Conservation (phyloP, 2,113 vertebrate species). For the Chaenocephalus aceratus region DNA sequence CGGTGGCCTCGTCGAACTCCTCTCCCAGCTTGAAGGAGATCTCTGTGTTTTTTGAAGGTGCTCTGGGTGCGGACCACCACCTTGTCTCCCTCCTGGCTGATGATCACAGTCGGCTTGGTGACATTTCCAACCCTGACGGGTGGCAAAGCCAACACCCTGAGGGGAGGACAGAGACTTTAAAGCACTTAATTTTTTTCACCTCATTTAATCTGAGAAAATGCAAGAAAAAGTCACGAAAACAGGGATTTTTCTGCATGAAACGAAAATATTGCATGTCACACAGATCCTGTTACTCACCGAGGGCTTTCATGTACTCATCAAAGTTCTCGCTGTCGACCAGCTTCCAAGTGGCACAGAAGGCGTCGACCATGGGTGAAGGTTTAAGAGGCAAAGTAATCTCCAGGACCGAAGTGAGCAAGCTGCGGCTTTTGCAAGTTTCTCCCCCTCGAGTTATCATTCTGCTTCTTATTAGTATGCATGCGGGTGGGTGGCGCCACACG, state of each 20-base stretch:
- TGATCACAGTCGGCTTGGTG: conserved; percentile 92
- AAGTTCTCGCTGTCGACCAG: conserved; percentile 93
- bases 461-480: conserved; percentile 64
- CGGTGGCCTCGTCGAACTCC: conserved; percentile 93
- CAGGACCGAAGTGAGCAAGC: conserved; percentile 50
- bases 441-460: conserved; percentile 46
- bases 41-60: conserved; percentile 94
- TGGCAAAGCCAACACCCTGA: conserved; percentile 93
- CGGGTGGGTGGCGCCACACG: conserved; percentile 54
- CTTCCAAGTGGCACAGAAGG: conserved; percentile 95
- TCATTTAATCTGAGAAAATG: too few relatives aligned
- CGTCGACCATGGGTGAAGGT: conserved; percentile 89
- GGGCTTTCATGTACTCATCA: conserved; percentile 94
- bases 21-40: conserved; percentile 93
- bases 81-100: conserved; percentile 91
- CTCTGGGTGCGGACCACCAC: conserved; percentile 89
- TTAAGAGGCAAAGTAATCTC: conserved; percentile 56
- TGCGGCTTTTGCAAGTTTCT: conserved; percentile 40
- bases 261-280: neutral
- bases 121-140: conserved; percentile 93
- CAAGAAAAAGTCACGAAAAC: too few relatives aligned
- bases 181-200: too few relatives aligned
- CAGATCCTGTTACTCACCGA: conserved; percentile 82
- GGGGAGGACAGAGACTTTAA: too few relatives aligned
- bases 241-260: neutral